Evolutionary conservation across 2,113 vertebrate genomes (phyloP), one percentile per base, ranked within the genome.

Genomic region (Calyptommatus sinebrachiatus): DNA sequence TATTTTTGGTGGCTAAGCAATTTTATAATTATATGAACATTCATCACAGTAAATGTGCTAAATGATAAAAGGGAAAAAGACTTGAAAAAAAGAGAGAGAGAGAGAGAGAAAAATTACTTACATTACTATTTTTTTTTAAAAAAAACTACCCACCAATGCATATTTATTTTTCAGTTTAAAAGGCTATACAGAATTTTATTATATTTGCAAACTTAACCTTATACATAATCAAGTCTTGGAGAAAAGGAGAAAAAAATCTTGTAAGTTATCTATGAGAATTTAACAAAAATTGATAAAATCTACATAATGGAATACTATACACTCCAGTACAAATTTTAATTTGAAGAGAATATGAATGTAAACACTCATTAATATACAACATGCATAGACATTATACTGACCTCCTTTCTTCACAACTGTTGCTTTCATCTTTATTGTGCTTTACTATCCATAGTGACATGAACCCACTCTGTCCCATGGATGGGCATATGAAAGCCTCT

Each of bases 141-240:
- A 92, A 28, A 22, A 4, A 71, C 63, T 20, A 8, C 50, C 88
- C 90, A 14, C 90, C 90, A 90, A 91, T 80, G 0, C 90, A 90
- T 91, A 91, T 46, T 81, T 31, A 92, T 93, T 93, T 77, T 74
- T 93, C 94, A 94, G 93, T 93, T 92, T 92, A 93, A n/a, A 94
- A 95, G 94, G 93, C 94, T 94, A 94, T 93, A 94, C 92, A 94
- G 94, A 94, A 92, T 94, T 93, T 94, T 92, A 91, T 93, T 93
- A 91, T 94, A 93, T 94, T 91, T 95, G 91, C 94, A 95, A 94
- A 95, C 93, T 94, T 94, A 94, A 94, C 94, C 94, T 95, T 94
- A 95, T 92, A 95, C 94, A 94, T 93, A 91, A 95, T 94, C 94
- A 95, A 95, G 92, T 94, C 88, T 93, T 91, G 91, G 35, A 67